Evolutionary conservation across 2,797 vertebrate species (phyloP).

Genomic region (Lutjanus argentimaculatus): DNA sequence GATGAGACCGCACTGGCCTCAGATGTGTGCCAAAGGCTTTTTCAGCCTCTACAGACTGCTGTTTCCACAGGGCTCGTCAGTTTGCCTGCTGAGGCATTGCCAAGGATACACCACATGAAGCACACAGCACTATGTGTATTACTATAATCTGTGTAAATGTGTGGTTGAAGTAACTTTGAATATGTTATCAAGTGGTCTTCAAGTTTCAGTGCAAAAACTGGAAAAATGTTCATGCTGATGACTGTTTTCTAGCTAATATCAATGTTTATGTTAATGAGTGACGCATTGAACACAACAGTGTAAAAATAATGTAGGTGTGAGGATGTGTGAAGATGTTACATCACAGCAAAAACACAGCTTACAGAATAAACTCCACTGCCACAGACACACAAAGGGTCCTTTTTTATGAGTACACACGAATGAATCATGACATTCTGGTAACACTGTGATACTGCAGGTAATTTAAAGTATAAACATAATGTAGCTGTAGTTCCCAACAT

Average conservation of each 20-base stretch:
- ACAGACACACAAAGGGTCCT: conserved; percentile 14
- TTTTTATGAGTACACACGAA: background rate
- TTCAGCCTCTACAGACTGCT: conserved; percentile 22
- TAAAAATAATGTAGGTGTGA: conserved; percentile 19
- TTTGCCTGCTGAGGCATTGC: conserved; percentile 34
- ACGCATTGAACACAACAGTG: conserved; percentile 11
- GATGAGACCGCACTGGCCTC: conserved; percentile 7
- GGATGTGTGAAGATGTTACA: conserved; percentile 40
- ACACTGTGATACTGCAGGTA: background rate
- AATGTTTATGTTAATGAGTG: conserved; percentile 34
- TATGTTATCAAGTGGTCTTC: conserved; percentile 32
- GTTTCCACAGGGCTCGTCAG: conserved; percentile 42
- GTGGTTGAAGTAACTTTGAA: conserved; percentile 33
- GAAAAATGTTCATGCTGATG: conserved; percentile 4
- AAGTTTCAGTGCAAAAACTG: conserved; percentile 33
- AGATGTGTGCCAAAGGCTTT: conserved; percentile 33
- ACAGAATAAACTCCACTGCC: conserved; percentile 47
- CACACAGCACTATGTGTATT: conserved; percentile 16
- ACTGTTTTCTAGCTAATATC: conserved; percentile 26
- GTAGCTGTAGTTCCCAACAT: background rate
- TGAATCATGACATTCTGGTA: background rate
- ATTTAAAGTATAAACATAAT: too few species aligned
- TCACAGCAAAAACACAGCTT: conserved; percentile 31
- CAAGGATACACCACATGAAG: conserved; percentile 33
- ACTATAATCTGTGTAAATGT: conserved; percentile 29